Evolutionary conservation across 1,140 invertebrate genomes (phyloP).

Genomic region (Pomacea maculata): DNA sequence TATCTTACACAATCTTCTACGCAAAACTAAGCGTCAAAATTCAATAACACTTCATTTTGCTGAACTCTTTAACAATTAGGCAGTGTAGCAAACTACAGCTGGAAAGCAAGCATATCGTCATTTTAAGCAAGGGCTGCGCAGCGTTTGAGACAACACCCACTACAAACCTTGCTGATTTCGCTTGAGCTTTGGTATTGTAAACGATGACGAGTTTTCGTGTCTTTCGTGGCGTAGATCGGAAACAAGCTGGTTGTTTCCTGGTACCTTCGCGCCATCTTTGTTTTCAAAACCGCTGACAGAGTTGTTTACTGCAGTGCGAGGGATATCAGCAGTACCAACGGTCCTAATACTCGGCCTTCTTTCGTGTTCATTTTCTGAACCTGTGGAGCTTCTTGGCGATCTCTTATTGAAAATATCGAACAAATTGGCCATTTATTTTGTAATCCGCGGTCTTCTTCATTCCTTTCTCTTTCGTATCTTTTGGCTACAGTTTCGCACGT

Average conservation of each 20-base stretch:
- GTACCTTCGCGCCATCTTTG: slow-evolving; percentile 39
- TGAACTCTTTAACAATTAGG: not conserved
- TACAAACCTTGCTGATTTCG: slow-evolving; percentile 19
- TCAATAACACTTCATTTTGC: not conserved
- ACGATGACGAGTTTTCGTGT: slow-evolving; percentile 14
- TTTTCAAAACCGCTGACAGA: slow-evolving; percentile 30
- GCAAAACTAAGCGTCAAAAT: not conserved
- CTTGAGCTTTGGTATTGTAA: slow-evolving; percentile 35
- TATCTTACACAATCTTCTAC: not conserved
- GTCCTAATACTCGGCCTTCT: slow-evolving; percentile 16
- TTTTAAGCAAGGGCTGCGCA: not conserved
- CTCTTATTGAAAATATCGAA: slow-evolving; percentile 32
- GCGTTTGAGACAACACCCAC: not conserved
- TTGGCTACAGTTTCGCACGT: slow-evolving; percentile 11
- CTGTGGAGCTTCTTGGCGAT: slow-evolving; percentile 8
- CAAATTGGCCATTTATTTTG: slow-evolving; percentile 32
- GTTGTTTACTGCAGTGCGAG: slow-evolving; percentile 19
- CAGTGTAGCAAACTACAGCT: slow-evolving; percentile 9
- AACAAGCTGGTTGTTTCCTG: slow-evolving; percentile 18
- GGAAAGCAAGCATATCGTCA: not conserved
- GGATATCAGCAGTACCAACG: slow-evolving; percentile 15
- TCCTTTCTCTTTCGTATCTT: not conserved
- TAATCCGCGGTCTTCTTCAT: slow-evolving; percentile 1
- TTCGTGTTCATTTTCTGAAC: slow-evolving; percentile 10
- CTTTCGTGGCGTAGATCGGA: slow-evolving; percentile 13